These are phyloP conservation scores for Aphaenogaster rudis DNA, from an alignment of 1,140 invertebrate species.

Conservation along the genomic window DNA sequence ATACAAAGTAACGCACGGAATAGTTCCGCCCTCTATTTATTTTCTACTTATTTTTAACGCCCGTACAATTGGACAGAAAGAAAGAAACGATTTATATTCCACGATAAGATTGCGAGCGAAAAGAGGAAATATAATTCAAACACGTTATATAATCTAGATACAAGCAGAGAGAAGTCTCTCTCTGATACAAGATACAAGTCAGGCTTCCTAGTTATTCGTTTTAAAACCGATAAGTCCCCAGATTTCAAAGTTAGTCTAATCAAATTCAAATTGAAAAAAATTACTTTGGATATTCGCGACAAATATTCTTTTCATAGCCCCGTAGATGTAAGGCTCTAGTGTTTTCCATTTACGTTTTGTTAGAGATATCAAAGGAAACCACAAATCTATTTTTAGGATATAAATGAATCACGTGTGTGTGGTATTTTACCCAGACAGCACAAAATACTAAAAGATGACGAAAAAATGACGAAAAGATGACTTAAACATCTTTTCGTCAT, in stretches of 20 bases:
- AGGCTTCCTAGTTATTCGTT: neutral
- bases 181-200: neutral
- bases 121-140: neutral
- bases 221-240: neutral
- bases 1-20: neutral
- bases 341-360: neutral
- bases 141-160: neutral
- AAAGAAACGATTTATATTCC: conserved; percentile 1
- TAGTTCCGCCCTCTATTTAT: neutral
- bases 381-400: neutral
- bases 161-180: no score
- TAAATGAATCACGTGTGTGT: neutral
- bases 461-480: no score
- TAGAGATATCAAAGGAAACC: neutral
- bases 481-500: no score
- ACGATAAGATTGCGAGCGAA: neutral
- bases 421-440: no score
- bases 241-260: neutral
- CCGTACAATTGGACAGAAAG: neutral
- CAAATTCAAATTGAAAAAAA: neutral
- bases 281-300: neutral
- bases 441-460: no score
- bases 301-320: neutral
- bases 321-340: neutral
- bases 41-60: neutral